Evolutionary conservation across 2,113 vertebrate genomes (phyloP).

Genomic region (Naja naja): DNA sequence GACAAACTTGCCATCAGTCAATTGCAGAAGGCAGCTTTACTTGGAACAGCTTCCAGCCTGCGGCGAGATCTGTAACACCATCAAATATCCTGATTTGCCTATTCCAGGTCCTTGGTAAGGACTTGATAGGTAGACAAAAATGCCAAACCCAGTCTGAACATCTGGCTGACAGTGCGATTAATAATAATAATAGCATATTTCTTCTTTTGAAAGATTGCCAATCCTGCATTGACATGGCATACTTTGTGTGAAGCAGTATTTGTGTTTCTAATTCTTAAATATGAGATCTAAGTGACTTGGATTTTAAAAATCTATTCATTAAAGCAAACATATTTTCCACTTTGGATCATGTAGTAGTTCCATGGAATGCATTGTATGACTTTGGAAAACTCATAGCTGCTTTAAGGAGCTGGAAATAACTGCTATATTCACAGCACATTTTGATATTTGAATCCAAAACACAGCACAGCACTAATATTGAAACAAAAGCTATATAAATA

Average conservation of each 20-base stretch:
- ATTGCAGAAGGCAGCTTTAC: no score
- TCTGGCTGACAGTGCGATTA: no score
- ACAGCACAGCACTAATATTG: neutral
- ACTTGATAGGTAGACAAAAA: no score
- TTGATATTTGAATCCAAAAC: neutral
- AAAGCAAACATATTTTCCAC: neutral
- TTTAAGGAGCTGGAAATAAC: neutral
- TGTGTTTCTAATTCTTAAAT: neutral
- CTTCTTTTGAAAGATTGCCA: neutral
- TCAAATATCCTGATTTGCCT: no score
- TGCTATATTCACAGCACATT: neutral
- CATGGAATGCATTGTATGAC: neutral
- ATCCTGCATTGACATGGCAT: neutral
- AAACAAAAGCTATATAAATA: slow-evolving; percentile 43
- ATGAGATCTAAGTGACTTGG: neutral
- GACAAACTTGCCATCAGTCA: no score
- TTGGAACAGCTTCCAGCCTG: no score
- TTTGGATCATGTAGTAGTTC: neutral
- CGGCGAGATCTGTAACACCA: no score
- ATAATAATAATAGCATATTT: neutral
- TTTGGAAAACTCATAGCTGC: neutral
- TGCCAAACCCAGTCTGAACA: no score
- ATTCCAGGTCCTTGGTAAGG: no score
- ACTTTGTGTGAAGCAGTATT: neutral
- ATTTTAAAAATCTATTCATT: neutral